Evolutionary conservation across 1,140 invertebrate genomes (phyloP).

Genomic region (Mercenaria mercenaria): DNA sequence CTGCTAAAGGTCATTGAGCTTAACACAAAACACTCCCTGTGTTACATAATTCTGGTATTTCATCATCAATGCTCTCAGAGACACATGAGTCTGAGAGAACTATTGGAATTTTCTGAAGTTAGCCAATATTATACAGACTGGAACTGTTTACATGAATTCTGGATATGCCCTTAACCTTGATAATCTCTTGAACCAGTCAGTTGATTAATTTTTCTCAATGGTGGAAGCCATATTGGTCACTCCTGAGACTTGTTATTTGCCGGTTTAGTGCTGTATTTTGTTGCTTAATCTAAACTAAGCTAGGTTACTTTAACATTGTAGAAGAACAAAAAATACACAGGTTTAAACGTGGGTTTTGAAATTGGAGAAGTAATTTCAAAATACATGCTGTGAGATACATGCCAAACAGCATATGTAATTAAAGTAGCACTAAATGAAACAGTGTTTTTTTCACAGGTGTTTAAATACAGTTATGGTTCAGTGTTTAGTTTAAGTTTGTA

Average conservation of each 20-base stretch:
- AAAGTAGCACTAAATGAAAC: too few species aligned
- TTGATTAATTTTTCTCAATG: neutral
- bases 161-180: neutral
- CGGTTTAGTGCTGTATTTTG: too few species aligned
- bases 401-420: too few species aligned
- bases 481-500: too few species aligned
- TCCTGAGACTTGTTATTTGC: neutral
- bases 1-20: neutral
- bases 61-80: neutral
- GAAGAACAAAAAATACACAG: too few species aligned
- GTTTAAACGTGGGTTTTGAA: too few species aligned
- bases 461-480: too few species aligned
- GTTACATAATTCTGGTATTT: neutral
- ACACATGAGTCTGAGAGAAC: neutral
- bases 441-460: too few species aligned
- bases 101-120: conserved; percentile 7
- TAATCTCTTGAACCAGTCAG: neutral
- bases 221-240: conserved; percentile 27
- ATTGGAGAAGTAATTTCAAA: too few species aligned
- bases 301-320: too few species aligned
- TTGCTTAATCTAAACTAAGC: too few species aligned
- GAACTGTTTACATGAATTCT: neutral
- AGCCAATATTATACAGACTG: neutral
- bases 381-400: too few species aligned
- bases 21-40: neutral